Evolutionary conservation across 2,797 vertebrate genomes (phyloP), one percentile per base, ranked within the genome.

Genomic region (Enteromius unitaeniatus): DNA sequence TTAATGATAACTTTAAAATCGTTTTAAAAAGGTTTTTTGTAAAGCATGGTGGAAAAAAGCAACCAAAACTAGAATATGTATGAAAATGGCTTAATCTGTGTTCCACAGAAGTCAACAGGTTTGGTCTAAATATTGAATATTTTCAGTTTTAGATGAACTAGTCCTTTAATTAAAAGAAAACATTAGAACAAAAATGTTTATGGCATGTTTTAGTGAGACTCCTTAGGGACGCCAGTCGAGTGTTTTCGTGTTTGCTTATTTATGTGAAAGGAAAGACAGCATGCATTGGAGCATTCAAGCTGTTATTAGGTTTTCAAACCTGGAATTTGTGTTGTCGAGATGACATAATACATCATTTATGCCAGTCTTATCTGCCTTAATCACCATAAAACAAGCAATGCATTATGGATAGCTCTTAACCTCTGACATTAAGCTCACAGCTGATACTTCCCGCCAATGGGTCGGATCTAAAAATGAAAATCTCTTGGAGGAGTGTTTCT

Each of bases 401-500:
- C 58, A 68, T 73, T 67, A 60, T 47, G 40, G n/a, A 49, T 31
- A 40, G 17, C 40, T 26, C 34, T 64, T 47, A 82, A 80, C 69
- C 34, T 79, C 76, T 55, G 62, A 83, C 64, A 28, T 72, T 60
- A 77, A 72, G 55, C 68, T 60, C 51, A 40, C 40, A 76, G n/a
- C 58, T 17, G 45, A n/a, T 68, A 62, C 31, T 15, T 65, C 58
- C 23, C 4, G 11, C 42, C 67, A 53, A 26, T 64, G 37, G 60
- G 45, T 17, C 23, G 51, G 75, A 6, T 74, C 53, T 79, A 49
- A 49, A 58, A 31, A 14, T 51, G 40, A 26, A 76, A 83, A 83
- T 79, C 74, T 79, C 45, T 64, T 47, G 86, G 53, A 81, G 62
- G 70, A 68, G 83, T 81, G 75, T 86, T 81, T 83, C 53, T 45